Base-by-base conservation (phyloP, 2,797 vertebrate genomes). In the Dromococcyx pavoninus region DNA sequence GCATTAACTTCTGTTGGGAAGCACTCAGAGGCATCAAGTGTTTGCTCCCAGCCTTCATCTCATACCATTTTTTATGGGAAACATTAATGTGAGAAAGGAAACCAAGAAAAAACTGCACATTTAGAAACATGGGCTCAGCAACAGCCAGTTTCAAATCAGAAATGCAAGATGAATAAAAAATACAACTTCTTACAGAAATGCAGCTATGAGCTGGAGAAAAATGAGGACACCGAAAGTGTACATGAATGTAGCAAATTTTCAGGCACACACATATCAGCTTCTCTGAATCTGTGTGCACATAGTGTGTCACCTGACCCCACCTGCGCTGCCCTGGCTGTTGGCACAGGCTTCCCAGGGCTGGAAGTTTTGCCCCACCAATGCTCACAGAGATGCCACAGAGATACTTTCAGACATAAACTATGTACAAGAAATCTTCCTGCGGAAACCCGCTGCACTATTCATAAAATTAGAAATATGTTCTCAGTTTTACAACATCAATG, bases 181-280 rank as follows among this genome's bases (percentile, higher is more conserved):
- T 11, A 7, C 50, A 14, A 25, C 21, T 69, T n/a, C 5, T 2
- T 82, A 22, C 4, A 23, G 6, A 14, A 35, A 25, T 8, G 60
- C 33, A 35, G 58, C 78, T 27, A 11, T 24, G 50, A 56, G 77
- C 41, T n/a, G 27, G n/a, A 30, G 27, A 39, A 11, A 62, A 71
- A 43, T 0, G 37, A 72, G 75, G 44, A 33, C n/a, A 3, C 21
- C 9, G 43, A 30, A 25, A 43, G 41, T 4, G 1, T 13, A 27
- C 6, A 7, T 2, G 14, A 5, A 13, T 4, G 3, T 7, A 11
- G 23, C 6, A 17, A 17, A 9, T n/a, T 17, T 39, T 13, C 46
- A 27, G 44, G 15, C 18, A 2, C 4, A 4, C 6, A 1, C 1
- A 11, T 30, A 48, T 16, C 53, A n/a, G 0, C 4, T 6, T 32